Base-by-base conservation (phyloP, 2,113 vertebrate species). In the Cyanistes caeruleus region DNA sequence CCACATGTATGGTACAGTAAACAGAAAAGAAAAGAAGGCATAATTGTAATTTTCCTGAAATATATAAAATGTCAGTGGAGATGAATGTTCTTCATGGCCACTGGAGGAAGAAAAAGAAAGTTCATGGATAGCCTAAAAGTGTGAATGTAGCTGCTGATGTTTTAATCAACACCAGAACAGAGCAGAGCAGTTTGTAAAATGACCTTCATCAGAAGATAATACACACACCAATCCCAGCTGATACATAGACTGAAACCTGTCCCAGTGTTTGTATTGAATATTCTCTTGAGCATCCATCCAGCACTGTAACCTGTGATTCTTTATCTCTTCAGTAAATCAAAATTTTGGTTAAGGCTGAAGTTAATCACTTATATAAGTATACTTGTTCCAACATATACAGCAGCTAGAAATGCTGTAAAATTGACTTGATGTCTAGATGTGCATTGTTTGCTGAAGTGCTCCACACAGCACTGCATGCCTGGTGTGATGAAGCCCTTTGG, bases 101-200 rank as follows among this genome's bases (percentile, higher is more conserved):
- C n/a, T 20, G 25, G 10, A 20, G 24, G 10, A 82, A 82, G 70
- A 83, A 68, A 72, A 89, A 37, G 20, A 37, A 89, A 86, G 37
- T 41, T 73, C 53, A 65, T 35, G 87, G 62, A 46, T 15, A 31
- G 48, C 20, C 68, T 55, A 4, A 14, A 59, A 74, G 46, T 39
- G 75, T 63, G 63, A 93, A 83, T 62, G 59, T 43, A 87, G 82
- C 51, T 80, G 63, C 37, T 84, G 35, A 23, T 90, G 31, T 83
- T 86, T 90, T 81, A 95, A 92, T 63, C 63, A 88, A 92, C 55
- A 84, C 13, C 46, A 83, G 33, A 91, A 76, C 31, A 58, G 43
- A 72, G 53, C 37, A 69, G 30, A 3, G 20, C 37, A 58, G 37
- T 65, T 33, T 87, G 37, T 43, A 88, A 85, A 95, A 80, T 28